These are phyloP conservation scores for Enoplosus armatus DNA, from an alignment of 2,797 vertebrate species.

Conservation along the genomic window DNA sequence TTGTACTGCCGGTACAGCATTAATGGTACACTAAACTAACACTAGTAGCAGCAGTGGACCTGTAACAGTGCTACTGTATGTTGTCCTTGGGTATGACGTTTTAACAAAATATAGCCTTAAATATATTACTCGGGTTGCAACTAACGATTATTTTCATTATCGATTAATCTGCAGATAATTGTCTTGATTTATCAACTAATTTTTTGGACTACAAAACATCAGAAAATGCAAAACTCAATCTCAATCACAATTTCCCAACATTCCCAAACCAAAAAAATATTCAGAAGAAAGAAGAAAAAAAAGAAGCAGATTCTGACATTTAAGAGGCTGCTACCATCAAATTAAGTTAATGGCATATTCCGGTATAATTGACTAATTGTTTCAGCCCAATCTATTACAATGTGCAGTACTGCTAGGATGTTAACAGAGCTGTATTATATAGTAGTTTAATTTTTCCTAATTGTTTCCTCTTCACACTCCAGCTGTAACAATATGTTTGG, in stretches of 20 bases:
- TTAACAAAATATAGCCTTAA: background rate
- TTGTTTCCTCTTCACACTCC: conserved; percentile 19
- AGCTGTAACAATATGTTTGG: conserved; percentile 35
- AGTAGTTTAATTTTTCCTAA: background rate
- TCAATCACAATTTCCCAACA: no score
- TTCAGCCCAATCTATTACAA: background rate
- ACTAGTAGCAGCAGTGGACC: background rate
- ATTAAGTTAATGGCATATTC: background rate
- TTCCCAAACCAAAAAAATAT: background rate
- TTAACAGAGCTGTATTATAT: background rate
- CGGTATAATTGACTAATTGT: background rate
- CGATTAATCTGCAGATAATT: background rate
- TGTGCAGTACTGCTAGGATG: background rate
- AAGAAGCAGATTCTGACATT: no score
- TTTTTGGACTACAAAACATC: background rate
- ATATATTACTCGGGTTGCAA: background rate
- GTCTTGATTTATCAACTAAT: background rate
- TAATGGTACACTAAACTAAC: background rate
- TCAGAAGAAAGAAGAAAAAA: background rate
- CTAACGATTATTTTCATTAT: background rate
- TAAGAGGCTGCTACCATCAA: background rate
- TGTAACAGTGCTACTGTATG: background rate
- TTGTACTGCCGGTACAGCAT: background rate
- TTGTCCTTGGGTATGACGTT: background rate
- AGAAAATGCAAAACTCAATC: background rate